Evolutionary conservation across 2,113 vertebrate genomes (phyloP).

Genomic region (Sturnira hondurensis): DNA sequence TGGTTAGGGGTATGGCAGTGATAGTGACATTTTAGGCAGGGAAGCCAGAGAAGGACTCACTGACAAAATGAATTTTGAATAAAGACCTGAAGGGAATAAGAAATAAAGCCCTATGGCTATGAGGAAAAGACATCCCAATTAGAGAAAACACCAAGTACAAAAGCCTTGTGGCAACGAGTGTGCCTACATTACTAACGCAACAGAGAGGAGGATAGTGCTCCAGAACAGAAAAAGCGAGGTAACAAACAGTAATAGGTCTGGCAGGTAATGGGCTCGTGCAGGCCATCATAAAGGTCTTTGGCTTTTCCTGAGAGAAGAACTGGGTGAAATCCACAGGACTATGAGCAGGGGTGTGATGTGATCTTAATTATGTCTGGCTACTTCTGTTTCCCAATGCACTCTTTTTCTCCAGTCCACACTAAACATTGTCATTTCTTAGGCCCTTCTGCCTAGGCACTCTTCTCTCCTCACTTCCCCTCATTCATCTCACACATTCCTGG

Average conservation of each 20-base stretch:
- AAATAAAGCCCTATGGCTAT: neutral
- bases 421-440: neutral
- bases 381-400: neutral
- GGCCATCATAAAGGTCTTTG: neutral
- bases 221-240: neutral
- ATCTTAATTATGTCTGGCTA: neutral
- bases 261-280: neutral
- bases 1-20: neutral
- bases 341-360: neutral
- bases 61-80: slow-evolving; percentile 12
- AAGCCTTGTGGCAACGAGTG: neutral
- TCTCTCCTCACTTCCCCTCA: neutral
- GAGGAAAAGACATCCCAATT: neutral
- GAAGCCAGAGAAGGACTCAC: neutral
- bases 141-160: neutral
- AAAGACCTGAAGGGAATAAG: neutral
- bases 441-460: neutral
- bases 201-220: neutral
- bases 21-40: neutral
- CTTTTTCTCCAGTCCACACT: neutral
- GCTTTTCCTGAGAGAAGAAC: slow-evolving; percentile 5
- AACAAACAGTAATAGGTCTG: neutral
- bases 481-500: neutral
- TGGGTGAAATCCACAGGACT: neutral
- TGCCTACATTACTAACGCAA: neutral